A percentile compares a stretch with the other conserved stretches of the same genome.
Evolutionary conservation across 2,888 invertebrate genomes (phyloP).

Genomic region (Sacculina carcini): DNA sequence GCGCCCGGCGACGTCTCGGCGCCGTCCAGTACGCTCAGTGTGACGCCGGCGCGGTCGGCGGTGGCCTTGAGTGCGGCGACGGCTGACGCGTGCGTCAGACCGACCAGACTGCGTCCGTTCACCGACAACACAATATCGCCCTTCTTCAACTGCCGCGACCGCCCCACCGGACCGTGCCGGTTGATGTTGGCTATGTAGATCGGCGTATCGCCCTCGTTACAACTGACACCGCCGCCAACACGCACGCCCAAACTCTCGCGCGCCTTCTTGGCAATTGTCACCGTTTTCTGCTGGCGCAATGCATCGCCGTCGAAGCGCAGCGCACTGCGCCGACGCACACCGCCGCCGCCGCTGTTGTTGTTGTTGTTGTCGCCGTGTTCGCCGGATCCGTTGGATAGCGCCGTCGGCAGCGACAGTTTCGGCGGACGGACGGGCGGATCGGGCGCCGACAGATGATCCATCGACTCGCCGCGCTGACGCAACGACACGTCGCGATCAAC

Average conservation of each 20-base stretch:
- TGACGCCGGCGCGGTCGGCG: slow-evolving; percentile 19
- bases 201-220: slow-evolving; percentile 24
- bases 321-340: slow-evolving; percentile 6
- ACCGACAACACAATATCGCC: slow-evolving; percentile 24
- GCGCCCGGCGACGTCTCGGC: slow-evolving; percentile 21
- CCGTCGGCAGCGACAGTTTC: neutral
- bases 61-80: slow-evolving; percentile 21
- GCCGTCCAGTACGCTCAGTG: slow-evolving; percentile 22
- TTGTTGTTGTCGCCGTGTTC: neutral
- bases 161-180: slow-evolving; percentile 22
- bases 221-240: slow-evolving; percentile 23
- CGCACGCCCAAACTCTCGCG: slow-evolving; percentile 23
- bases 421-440: neutral
- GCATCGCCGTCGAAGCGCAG: slow-evolving; percentile 14
- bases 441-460: slow-evolving; percentile 2
- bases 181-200: slow-evolving; percentile 25
- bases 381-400: neutral
- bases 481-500: neutral
- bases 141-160: slow-evolving; percentile 22
- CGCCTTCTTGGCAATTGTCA: slow-evolving; percentile 18
- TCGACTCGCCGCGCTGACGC: neutral
- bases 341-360: neutral
- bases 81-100: slow-evolving; percentile 23
- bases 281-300: slow-evolving; percentile 15
- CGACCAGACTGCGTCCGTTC: slow-evolving; percentile 21